Percentiles rank a stretch among this genome's conserved stretches.
Evolutionary conservation across 2,797 vertebrate species (phyloP).

Genomic region (Silurus aristotelis): DNA sequence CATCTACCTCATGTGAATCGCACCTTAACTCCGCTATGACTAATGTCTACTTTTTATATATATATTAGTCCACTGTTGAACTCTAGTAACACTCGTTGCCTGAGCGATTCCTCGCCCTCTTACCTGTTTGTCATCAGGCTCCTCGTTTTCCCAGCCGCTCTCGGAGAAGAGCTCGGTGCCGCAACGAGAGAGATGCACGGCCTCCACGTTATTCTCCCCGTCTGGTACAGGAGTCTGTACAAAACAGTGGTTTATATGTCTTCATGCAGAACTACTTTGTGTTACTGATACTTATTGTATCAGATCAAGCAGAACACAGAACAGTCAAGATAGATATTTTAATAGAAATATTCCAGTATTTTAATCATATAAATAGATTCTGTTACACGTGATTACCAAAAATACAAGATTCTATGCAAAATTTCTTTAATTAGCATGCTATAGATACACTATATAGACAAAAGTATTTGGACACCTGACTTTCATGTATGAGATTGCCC

Average conservation of each 20-base stretch:
- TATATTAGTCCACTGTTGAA: neutral
- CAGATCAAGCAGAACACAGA: neutral
- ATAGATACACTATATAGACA: too few relatives aligned
- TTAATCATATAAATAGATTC: neutral
- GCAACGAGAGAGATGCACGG: conserved; percentile 95
- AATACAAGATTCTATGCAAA: neutral
- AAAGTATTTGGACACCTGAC: too few relatives aligned
- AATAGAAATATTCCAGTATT: neutral
- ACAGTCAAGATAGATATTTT: neutral
- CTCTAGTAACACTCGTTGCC: neutral
- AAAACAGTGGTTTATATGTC: neutral
- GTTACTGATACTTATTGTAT: neutral
- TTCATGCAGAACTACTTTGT: neutral
- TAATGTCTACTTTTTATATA: too few relatives aligned
- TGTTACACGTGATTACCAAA: neutral
- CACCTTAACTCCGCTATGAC: too few relatives aligned
- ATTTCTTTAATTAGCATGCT: too few relatives aligned
- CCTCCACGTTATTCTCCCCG: conserved; percentile 92
- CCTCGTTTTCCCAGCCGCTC: conserved; percentile 97
- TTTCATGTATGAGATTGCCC: too few relatives aligned
- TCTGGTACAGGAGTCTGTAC: conserved; percentile 89
- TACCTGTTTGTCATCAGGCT: conserved; percentile 95
- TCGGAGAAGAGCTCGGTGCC: conserved; percentile 96
- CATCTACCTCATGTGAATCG: too few relatives aligned
- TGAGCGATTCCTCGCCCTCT: neutral